Base-by-base conservation (phyloP, 2,888 invertebrate species). In the Thymelicus acteon region DNA sequence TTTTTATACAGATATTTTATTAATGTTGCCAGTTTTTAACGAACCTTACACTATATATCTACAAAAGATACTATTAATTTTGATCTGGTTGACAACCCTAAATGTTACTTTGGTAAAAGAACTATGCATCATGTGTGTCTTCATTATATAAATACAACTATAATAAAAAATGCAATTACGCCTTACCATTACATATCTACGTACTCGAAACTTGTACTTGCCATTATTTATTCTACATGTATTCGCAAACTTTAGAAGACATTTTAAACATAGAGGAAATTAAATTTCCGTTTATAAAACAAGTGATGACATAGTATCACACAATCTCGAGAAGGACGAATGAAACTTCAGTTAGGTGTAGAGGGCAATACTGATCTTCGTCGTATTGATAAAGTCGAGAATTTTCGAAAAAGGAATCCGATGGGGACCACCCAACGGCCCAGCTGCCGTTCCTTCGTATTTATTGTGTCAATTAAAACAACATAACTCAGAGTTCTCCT, bases 381-480 rank as follows among this genome's bases (percentile, higher is more conserved):
- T 66, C 73, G 80, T 83, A 82, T 76, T 83, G 90, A 88, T 90
- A 89, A 87, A 80, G 80, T 73, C 76, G 79, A 83, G 86, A 85
- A 87, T 88, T 85, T 84, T 85, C 79, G 78, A 80, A 87, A 80
- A 81, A 84, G 82, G 83, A 82, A 85, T 82, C 78, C 82, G 80
- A 76, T 70, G 73, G 75, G 78, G 91, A 90, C 91, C 91, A 91
- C 92, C 91, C 91, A 88, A 77, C 78, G 77, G 78, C 81, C 77
- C 85, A 82, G 85, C 82, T 82, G 81, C 78, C 79, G 76, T 72
- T 74, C 75, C 73, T 74, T 74, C 79, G 88, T 88, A 91, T 92
- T 92, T 92, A 92, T 91, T 89, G 90, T 89, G 86, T 90, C 92
- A 92, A 92, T 93, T 93, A 92, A 91, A 89, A 88, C 88, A 86